Conservation (phyloP, 2,797 vertebrate species). For the Anniella stebbinsi region DNA sequence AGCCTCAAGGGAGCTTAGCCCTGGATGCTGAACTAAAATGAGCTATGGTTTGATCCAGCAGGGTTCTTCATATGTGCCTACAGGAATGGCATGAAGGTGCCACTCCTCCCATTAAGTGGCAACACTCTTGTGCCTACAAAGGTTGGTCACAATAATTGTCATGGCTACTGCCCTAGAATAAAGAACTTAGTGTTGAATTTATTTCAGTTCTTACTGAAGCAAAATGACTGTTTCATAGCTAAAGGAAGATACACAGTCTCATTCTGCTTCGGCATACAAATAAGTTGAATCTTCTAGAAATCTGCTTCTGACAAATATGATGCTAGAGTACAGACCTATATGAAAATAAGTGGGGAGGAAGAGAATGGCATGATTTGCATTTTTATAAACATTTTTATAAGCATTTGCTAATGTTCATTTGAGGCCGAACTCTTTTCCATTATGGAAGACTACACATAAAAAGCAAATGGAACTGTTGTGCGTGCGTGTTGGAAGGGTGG, state of each 20-base stretch:
- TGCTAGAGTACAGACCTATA: not conserved
- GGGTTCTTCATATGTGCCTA: not conserved
- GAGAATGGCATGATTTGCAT: conserved; percentile 18
- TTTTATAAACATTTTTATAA: not conserved
- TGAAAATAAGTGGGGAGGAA: conserved; percentile 12
- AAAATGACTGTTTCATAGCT: conserved; percentile 39
- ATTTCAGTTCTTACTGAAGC: conserved; percentile 56
- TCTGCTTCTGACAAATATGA: not conserved
- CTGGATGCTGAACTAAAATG: not conserved
- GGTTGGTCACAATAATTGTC: not conserved
- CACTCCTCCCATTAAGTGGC: not conserved
- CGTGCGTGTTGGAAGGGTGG: not conserved
- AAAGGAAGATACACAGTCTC: not conserved
- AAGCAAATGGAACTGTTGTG: not conserved
- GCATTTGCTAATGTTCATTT: not conserved
- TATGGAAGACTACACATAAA: not conserved
- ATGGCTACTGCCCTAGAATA: not conserved
- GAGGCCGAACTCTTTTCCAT: not conserved
- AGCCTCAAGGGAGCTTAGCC: not conserved
- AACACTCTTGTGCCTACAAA: not conserved
- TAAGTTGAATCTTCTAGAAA: not conserved
- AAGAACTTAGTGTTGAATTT: conserved; percentile 32
- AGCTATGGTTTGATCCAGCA: not conserved
- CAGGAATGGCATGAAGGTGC: not conserved
- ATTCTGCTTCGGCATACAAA: not conserved